Base-by-base conservation (phyloP, 1,140 invertebrate genomes). In the Papilio dardanus region DNA sequence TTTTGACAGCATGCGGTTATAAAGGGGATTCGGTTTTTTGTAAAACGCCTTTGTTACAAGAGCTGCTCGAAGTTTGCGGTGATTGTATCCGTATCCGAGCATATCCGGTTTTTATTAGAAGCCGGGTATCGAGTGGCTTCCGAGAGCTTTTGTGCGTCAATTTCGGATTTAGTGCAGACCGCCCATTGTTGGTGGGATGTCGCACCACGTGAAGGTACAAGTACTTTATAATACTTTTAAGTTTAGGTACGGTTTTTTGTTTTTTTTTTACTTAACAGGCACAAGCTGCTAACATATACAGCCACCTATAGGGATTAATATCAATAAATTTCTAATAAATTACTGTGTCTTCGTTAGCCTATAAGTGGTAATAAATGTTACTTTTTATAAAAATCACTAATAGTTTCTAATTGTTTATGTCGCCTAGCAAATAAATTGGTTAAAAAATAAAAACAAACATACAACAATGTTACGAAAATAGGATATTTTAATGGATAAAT, bases 21-120 rank as follows among this genome's bases (percentile, higher is more conserved):
- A 73, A 54, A 50, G 35, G 71, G 71, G 42, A 73, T 54, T 74
- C 77, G 42, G n/a, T 76, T 78, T 76, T 77, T 77, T 42, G 73
- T 71, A 35, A 33, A 19, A 73, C 33, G 62, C 33, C 12, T 68
- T 46, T 58, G 24, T 73, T 35, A 35, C 37, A 75, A 77, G 69
- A 71, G 78, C 50, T 80, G 74, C 75, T 77, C 75, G 74, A 74
- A 78, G 80, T 81, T 84, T 85, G 87, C 79, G 81, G 87, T 86
- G 81, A 84, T 84, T 78, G 78, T 82, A 86, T 92, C 88, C 91
- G 83, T 77, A 86, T 79, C 79, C 81, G 77, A 77, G 76, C 77
- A 77, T 89, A 91, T 92, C 91, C 91, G 90, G 88, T 88, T 91
- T 88, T 88, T 90, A 93, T 92, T 93, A 91, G 86, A 81, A 82